Base-by-base conservation (phyloP, 2,113 vertebrate species). In the Apodemus speciosus region DNA sequence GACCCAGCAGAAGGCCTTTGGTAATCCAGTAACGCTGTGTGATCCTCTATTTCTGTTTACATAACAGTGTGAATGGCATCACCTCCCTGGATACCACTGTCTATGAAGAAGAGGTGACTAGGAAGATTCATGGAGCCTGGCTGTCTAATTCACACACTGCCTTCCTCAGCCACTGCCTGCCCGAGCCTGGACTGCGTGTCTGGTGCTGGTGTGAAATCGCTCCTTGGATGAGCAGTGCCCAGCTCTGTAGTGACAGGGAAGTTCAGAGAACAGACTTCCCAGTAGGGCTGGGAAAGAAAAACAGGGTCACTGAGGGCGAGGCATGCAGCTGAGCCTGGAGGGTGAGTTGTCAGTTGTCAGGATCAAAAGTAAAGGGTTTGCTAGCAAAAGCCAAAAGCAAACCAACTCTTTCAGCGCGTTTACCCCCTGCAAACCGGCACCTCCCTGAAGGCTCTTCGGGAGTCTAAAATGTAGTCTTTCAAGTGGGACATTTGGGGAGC, bases 341-440 rank as follows among this genome's bases (percentile, higher is more conserved):
- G 10, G 38, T 49, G 13, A 89, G 32, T 8, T 89, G 13, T 51
- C 77, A 81, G 83, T 89, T 77, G 38, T 27, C n/a, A 79, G 92
- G 77, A 43, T 43, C n/a, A 43, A 53, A 18, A 38, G 15, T 7
- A 72, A 15, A 13, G 8, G 3, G 27, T 51, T 16, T 23, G 21
- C 46, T 27, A 46, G 9, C 40, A 13, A 62, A 51, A 25, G 21
- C 27, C 21, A 35, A 2, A 11, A 53, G 2, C 60, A 60, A 58
- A 80, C 40, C 35, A 51, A 53, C n/a, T 15, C 68, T 6, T 40
- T 23, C 46, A 76, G 16, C 43, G 43, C 43, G n/a, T 80, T 46
- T 7, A 3, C 20, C 20, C 23, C 38, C 14, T 6, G 25, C 0
- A 1, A 51, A 49, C 5, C 56, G 16, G 13, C 6, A 3, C 23